phyloP scores from a whole-genome alignment of 1,140 invertebrate genomes.

The Drosophila subpulchrella region DNA sequence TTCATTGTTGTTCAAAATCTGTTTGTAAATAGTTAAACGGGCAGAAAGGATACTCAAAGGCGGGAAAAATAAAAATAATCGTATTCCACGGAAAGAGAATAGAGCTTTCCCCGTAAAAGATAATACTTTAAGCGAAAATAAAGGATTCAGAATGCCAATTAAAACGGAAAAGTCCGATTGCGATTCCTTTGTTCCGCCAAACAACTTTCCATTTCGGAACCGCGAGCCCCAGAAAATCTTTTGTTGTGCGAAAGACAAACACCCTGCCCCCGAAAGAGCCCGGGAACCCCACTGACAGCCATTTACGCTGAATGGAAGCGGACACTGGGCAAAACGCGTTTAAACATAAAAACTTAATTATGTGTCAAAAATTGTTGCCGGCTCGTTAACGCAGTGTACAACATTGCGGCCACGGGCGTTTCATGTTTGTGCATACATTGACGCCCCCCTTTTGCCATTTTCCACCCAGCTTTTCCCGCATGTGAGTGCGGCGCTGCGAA shows the following conservation, averaged over 20 bases:
- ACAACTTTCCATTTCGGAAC: neutral
- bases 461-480: neutral
- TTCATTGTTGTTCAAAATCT: neutral
- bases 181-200: neutral
- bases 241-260: constrained; percentile 17
- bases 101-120: too few relatives aligned
- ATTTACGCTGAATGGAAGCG: constrained; percentile 23
- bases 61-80: too few relatives aligned
- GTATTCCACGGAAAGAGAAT: too few relatives aligned
- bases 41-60: neutral
- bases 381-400: constrained; percentile 61
- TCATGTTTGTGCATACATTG: constrained; percentile 67
- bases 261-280: neutral
- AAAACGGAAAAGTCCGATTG: neutral
- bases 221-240: constrained; percentile 5
- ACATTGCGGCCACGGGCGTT: constrained; percentile 63
- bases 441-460: constrained; percentile 3
- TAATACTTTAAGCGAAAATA: neutral
- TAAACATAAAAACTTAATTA: constrained; percentile 80
- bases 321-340: constrained; percentile 40
- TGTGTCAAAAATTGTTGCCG: constrained; percentile 73
- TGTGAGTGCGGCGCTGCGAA: neutral
- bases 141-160: neutral
- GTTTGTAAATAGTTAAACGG: neutral
- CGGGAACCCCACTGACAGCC: neutral